phyloP scores from a whole-genome alignment of 2,797 vertebrate species.

The Tangara arthus region DNA sequence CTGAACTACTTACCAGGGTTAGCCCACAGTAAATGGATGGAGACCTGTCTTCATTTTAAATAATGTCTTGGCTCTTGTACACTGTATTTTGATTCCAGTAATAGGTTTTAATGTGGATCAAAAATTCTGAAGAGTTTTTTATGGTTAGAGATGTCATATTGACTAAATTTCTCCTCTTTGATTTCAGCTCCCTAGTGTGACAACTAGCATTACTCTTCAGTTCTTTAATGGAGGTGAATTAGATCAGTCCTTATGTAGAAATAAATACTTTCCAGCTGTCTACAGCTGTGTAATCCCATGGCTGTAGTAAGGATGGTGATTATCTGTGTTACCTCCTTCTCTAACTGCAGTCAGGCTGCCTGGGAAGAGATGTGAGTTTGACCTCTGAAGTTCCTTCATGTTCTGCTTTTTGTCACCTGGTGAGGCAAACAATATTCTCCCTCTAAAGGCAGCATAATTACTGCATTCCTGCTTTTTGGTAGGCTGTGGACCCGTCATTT shows the following conservation, averaged over 20 bases:
- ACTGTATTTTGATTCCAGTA: background rate
- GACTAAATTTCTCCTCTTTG: background rate
- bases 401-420: background rate
- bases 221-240: slow-evolving; percentile 10
- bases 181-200: background rate
- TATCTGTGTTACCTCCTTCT: background rate
- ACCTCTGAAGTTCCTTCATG: background rate
- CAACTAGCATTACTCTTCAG: background rate
- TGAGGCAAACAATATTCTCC: background rate
- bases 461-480: background rate
- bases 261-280: background rate
- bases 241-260: background rate
- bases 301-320: background rate
- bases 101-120: background rate
- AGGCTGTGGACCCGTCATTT: background rate
- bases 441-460: background rate
- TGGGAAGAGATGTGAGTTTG: background rate
- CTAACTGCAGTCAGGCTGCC: background rate
- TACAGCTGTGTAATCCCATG: background rate
- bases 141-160: background rate
- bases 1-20: background rate
- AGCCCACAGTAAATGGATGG: background rate
- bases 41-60: background rate
- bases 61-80: background rate
- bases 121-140: background rate